phyloP scores from a whole-genome alignment of 2,888 invertebrate species.

The Lithophane semibrunnea region DNA sequence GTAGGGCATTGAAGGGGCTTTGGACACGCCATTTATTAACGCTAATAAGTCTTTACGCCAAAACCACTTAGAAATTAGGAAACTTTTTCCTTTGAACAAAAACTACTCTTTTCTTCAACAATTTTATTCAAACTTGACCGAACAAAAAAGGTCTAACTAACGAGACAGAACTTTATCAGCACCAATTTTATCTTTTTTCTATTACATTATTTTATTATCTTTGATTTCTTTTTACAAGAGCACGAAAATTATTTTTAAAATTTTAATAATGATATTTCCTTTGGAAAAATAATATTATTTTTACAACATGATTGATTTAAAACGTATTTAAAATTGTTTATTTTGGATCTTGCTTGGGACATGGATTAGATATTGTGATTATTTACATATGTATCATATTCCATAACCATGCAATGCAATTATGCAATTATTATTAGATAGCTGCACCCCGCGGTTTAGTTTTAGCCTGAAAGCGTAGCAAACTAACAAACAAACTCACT shows the following conservation, averaged over 20 bases:
- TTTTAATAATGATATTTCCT: background rate
- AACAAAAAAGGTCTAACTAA: conserved; percentile 45
- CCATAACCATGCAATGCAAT: background rate
- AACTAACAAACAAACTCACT: too few relatives aligned
- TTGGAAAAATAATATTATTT: background rate
- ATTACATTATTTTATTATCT: conserved; percentile 18
- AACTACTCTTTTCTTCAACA: background rate
- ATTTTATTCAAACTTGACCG: conserved; percentile 14
- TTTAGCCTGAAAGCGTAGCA: too few relatives aligned
- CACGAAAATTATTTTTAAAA: too few relatives aligned
- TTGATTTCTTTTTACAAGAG: conserved; percentile 29
- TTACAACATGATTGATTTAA: conserved; percentile 27
- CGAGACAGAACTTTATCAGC: conserved; percentile 25
- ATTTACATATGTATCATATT: conserved; percentile 31
- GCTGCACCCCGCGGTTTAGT: too few relatives aligned
- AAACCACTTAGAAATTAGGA: conserved; percentile 11
- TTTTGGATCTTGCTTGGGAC: conserved; percentile 31
- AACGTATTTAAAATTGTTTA: conserved; percentile 19
- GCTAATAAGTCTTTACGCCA: conserved; percentile 2
- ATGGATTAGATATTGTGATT: conserved; percentile 40
- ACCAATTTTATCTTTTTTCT: background rate
- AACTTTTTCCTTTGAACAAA: background rate
- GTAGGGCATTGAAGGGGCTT: conserved; percentile 5
- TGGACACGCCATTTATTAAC: conserved; percentile 39
- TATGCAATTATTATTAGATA: too few relatives aligned